Evolutionary conservation across 2,113 vertebrate species (phyloP), one percentile per base, ranked within the genome.

Genomic region (Sarotherodon lohbergeri): DNA sequence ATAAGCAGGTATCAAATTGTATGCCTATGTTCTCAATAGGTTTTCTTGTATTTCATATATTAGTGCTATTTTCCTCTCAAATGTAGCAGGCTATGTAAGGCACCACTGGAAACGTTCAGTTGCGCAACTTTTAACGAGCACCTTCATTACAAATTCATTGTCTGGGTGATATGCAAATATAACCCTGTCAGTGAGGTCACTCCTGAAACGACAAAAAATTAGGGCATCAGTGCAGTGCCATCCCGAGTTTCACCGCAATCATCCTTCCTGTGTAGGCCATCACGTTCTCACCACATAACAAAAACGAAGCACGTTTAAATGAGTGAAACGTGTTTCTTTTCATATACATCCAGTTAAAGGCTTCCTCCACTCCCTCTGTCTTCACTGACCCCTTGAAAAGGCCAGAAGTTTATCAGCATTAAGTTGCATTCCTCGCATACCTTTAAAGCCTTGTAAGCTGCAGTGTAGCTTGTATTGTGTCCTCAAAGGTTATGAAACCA

Each of bases 341-440:
- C 52, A 50, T 34, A 22, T 48, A 14, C 27, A 39, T 24, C 5
- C 78, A 24, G 39, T 17, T 82, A 32, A 32, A 52, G 73, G 9
- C 10, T n/a, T 48, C 43, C 10, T 3, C 46, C 46, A n/a, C 17
- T 34, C 17, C 32, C 32, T 7, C 29, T 54, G 14, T 54, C 48
- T 54, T 39, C 79, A 84, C 17, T 10, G 81, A 82, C 87, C 87
- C 46, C 41, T 91, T 80, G 52, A 32, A 87, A 89, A 91, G 91
- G 83, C 83, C 93, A 83, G 1, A 52, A 86, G 91, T 95, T 95
- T 95, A 96, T 95, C 95, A 93, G 93, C 90, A 86, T 92, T 92
- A 89, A 85, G 80, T 87, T 17, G 76, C 93, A 96, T 96, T 96
- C 95, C 94, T 93, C 5, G 4, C 91, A 96, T 96, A 95, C 39